A percentile compares a stretch with the other conserved stretches of the same genome.
These are phyloP conservation scores for Esperia sulphurella DNA, from an alignment of 2,888 invertebrate genomes.

Conservation along the genomic window DNA sequence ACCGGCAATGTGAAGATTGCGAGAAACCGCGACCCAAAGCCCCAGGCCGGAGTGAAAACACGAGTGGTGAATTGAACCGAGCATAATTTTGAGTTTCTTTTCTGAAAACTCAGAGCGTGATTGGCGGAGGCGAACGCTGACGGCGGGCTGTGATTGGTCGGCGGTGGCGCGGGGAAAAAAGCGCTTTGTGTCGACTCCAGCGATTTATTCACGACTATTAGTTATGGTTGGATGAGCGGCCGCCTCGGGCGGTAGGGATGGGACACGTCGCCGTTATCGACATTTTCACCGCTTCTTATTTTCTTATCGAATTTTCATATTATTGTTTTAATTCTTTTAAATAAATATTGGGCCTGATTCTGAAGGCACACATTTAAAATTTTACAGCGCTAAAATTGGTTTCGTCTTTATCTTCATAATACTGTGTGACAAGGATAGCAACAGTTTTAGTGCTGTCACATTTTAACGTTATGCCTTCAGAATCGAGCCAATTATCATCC, in stretches of 20 bases:
- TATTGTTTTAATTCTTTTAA: too few relatives aligned
- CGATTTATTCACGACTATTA: constrained; percentile 75
- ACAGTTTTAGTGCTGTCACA: too few relatives aligned
- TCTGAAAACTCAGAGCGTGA: constrained; percentile 43
- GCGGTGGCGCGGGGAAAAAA: constrained; percentile 49
- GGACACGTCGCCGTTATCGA: constrained; percentile 20
- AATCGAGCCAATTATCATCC: too few relatives aligned
- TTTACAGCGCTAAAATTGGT: too few relatives aligned
- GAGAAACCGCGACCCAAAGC: constrained; percentile 57
- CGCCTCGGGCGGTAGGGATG: constrained; percentile 39
- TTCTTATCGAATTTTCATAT: too few relatives aligned
- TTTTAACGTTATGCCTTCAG: too few relatives aligned
- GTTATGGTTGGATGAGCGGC: constrained; percentile 67
- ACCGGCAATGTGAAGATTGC: constrained; percentile 17
- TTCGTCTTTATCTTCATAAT: too few relatives aligned
- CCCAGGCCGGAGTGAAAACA: constrained; percentile 54
- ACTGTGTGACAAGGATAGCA: too few relatives aligned
- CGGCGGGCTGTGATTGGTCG: constrained; percentile 54
- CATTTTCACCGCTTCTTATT: constrained; percentile 4
- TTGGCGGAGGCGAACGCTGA: constrained; percentile 51
- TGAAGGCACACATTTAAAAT: too few relatives aligned
- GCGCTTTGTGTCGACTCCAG: constrained; percentile 61
- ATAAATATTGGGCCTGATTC: too few relatives aligned
- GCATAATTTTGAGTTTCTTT: constrained; percentile 69
- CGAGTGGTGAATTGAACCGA: constrained; percentile 53